Percentiles rank a stretch among this genome's conserved stretches.
Conservation (phyloP, 2,113 vertebrate genomes). For the Tragulus kanchil region DNA sequence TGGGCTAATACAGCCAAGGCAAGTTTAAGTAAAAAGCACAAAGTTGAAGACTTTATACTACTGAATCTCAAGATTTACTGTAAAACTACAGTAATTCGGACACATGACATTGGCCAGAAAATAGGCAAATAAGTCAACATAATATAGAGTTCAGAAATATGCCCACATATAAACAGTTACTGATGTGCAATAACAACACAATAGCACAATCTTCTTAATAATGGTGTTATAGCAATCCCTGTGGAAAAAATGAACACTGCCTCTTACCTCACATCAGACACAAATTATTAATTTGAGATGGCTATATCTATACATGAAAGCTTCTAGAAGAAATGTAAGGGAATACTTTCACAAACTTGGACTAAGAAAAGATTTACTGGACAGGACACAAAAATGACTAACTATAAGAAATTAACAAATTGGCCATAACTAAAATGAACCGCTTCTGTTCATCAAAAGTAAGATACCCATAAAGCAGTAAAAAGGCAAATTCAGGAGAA, state of each 20-base stretch:
- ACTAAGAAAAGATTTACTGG: constrained; percentile 39
- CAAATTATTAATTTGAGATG: constrained; percentile 33
- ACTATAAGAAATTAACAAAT: not conserved
- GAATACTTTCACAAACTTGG: not conserved
- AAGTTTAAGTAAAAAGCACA: not conserved
- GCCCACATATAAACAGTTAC: not conserved
- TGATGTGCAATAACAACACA: not conserved
- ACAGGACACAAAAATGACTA: not conserved
- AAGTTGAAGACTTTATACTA: not conserved
- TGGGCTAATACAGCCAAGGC: not conserved
- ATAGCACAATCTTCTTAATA: not conserved
- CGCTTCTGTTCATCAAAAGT: not conserved
- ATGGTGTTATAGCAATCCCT: not conserved
- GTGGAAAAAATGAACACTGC: not conserved
- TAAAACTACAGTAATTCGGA: not conserved
- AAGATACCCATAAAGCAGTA: not conserved
- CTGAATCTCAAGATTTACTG: not conserved
- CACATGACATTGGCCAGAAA: not conserved
- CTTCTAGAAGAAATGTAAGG: constrained; percentile 9
- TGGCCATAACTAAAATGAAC: not conserved
- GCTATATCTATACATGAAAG: not conserved
- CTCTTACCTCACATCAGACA: not conserved
- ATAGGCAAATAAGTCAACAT: not conserved
- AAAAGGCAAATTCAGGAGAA: not conserved
- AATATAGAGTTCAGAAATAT: not conserved